Evolutionary conservation across 2,797 vertebrate genomes (phyloP).

Genomic region (Poecile montanus): DNA sequence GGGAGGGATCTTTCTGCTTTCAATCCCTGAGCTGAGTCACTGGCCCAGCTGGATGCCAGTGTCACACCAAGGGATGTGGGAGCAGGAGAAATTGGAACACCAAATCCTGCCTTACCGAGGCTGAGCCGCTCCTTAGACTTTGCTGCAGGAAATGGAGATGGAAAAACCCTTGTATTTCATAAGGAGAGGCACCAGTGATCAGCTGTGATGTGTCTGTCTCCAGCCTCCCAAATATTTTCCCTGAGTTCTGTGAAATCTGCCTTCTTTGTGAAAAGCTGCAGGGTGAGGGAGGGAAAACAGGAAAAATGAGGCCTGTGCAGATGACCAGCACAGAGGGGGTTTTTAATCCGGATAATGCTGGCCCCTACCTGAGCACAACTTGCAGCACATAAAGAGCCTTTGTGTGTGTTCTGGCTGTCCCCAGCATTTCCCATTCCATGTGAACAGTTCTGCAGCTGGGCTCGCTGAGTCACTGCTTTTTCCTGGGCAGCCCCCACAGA

Average conservation of each 20-base stretch:
- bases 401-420: slow-evolving; percentile 26
- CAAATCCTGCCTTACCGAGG: not conserved
- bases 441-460: slow-evolving; percentile 22
- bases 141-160: not conserved
- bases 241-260: not conserved
- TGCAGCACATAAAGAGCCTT: slow-evolving; percentile 38
- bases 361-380: not conserved
- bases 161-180: not conserved
- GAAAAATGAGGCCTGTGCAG: not conserved
- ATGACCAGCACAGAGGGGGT: not conserved
- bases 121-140: not conserved
- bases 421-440: slow-evolving; percentile 31
- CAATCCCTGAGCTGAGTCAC: not conserved
- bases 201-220: not conserved
- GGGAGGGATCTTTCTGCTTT: not conserved
- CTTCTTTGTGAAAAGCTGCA: not conserved
- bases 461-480: slow-evolving; percentile 69
- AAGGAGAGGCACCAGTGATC: not conserved
- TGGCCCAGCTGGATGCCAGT: not conserved
- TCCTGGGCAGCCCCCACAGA: slow-evolving; percentile 54
- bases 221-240: not conserved
- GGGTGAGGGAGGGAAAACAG: not conserved
- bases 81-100: not conserved
- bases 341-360: not conserved
- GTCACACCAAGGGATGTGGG: not conserved